Evolutionary conservation across 2,113 vertebrate genomes (phyloP).

Genomic region (Pagrus major): DNA sequence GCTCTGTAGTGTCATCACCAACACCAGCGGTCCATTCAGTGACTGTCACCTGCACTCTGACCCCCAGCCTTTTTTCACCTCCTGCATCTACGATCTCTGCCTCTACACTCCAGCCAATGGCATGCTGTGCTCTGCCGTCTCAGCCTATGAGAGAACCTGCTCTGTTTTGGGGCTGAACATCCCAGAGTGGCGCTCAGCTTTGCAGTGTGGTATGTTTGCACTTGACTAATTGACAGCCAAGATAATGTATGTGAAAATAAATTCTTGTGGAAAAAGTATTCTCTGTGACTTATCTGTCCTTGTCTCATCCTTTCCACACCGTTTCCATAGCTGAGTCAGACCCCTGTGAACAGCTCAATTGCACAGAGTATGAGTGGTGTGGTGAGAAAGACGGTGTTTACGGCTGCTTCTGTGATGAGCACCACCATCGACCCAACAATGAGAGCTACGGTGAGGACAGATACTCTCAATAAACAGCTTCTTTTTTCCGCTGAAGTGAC

Average conservation of each 20-base stretch:
- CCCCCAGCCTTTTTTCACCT: slow-evolving; percentile 39
- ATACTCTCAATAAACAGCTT: not conserved
- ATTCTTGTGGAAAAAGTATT: not conserved
- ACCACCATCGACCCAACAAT: slow-evolving; percentile 47
- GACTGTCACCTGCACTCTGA: slow-evolving; percentile 58
- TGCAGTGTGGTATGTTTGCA: slow-evolving; percentile 68
- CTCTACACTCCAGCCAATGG: slow-evolving; percentile 63
- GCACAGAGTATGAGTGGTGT: slow-evolving; percentile 79
- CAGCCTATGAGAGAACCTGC: slow-evolving; percentile 72
- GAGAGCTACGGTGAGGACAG: slow-evolving; percentile 63
- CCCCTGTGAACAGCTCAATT: slow-evolving; percentile 72
- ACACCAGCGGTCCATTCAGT: slow-evolving; percentile 69
- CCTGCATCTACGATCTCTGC: slow-evolving; percentile 77
- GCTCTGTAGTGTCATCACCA: slow-evolving; percentile 73
- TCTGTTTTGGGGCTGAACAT: slow-evolving; percentile 35
- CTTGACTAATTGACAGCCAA: not conserved
- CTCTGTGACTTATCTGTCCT: too few species aligned
- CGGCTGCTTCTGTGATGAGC: slow-evolving; percentile 79
- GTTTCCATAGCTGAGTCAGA: slow-evolving; percentile 56
- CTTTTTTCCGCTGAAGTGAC: too few species aligned
- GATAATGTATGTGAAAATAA: not conserved
- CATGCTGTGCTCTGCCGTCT: slow-evolving; percentile 71
- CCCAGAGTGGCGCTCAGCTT: slow-evolving; percentile 62
- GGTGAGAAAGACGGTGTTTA: slow-evolving; percentile 72
- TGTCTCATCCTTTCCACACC: not conserved